Percentiles rank a stretch among this genome's conserved stretches.
Conservation (phyloP, 2,888 invertebrate species). For the Melinopterus prodromus region DNA sequence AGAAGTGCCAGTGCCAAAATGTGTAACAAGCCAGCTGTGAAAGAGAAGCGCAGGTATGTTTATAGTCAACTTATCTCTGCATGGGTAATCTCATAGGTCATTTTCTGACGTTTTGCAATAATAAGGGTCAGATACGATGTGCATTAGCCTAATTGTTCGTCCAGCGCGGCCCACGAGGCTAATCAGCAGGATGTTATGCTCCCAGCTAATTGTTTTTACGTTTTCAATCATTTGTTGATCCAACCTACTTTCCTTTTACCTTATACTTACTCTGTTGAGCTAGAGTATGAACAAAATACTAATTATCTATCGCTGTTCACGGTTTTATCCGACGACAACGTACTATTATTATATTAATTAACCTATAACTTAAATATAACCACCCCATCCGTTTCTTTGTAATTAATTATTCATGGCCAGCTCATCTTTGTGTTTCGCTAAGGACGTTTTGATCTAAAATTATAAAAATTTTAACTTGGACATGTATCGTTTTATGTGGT, state of each 20-base stretch:
- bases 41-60: conserved; percentile 76
- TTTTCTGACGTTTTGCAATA: conserved; percentile 8
- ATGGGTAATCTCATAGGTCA: conserved; percentile 20
- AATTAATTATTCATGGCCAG: neutral
- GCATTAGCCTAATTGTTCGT: neutral
- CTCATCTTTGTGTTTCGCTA: neutral
- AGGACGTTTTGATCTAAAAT: neutral
- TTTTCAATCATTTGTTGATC: neutral
- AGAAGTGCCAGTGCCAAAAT: conserved; percentile 55
- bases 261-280: neutral
- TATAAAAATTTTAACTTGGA: neutral
- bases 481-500: neutral
- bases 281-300: neutral
- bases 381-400: neutral
- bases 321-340: too few relatives aligned
- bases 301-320: too few relatives aligned
- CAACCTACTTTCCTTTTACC: neutral
- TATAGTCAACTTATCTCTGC: conserved; percentile 21
- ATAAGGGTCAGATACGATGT: conserved; percentile 1
- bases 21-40: conserved; percentile 59
- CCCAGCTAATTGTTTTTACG: neutral
- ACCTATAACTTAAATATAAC: too few relatives aligned
- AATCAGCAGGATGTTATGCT: neutral
- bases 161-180: neutral
- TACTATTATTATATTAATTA: too few relatives aligned